Conservation (phyloP, 2,888 invertebrate genomes). For the Xestia xanthographa region DNA sequence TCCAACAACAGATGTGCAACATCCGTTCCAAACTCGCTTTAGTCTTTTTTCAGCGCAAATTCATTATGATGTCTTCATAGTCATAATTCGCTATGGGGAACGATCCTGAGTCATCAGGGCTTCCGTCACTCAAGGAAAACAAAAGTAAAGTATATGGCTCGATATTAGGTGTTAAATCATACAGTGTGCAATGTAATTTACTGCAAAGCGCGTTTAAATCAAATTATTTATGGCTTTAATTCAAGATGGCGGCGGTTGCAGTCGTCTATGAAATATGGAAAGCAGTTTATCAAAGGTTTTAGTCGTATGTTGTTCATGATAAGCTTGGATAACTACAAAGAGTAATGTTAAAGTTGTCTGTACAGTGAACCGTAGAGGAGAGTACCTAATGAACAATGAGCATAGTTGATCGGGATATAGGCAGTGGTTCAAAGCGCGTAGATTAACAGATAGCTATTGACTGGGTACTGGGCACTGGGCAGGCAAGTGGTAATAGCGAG, state of each 20-base stretch:
- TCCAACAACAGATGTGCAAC: constrained; percentile 89
- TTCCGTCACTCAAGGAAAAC: constrained; percentile 66
- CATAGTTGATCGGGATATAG: constrained; percentile 6
- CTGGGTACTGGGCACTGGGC: constrained; percentile 8
- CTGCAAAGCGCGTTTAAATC: constrained; percentile 72
- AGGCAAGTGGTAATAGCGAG: constrained; percentile 58
- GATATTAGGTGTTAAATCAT: constrained; percentile 74
- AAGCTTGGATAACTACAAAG: constrained; percentile 22
- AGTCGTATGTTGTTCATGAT: constrained; percentile 23
- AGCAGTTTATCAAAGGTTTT: constrained; percentile 45
- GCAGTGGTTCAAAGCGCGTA: constrained; percentile 45
- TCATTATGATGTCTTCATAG: constrained; percentile 49
- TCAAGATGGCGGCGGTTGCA: constrained; percentile 64
- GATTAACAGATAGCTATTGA: constrained; percentile 64
- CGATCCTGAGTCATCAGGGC: constrained; percentile 51
- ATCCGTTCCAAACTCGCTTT: constrained; percentile 82
- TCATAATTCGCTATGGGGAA: constrained; percentile 35
- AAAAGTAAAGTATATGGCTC: constrained; percentile 66
- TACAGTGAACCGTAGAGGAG: constrained; percentile 6
- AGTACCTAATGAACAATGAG: not conserved
- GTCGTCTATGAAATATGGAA: constrained; percentile 56
- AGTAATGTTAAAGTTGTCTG: constrained; percentile 2
- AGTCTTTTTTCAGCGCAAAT: constrained; percentile 67
- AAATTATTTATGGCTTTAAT: constrained; percentile 75
- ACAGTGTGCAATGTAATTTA: constrained; percentile 70